Percentiles rank a stretch among this genome's conserved stretches.
phyloP scores from a whole-genome alignment of 1,140 invertebrate species.

The Ceratina calcarata region DNA sequence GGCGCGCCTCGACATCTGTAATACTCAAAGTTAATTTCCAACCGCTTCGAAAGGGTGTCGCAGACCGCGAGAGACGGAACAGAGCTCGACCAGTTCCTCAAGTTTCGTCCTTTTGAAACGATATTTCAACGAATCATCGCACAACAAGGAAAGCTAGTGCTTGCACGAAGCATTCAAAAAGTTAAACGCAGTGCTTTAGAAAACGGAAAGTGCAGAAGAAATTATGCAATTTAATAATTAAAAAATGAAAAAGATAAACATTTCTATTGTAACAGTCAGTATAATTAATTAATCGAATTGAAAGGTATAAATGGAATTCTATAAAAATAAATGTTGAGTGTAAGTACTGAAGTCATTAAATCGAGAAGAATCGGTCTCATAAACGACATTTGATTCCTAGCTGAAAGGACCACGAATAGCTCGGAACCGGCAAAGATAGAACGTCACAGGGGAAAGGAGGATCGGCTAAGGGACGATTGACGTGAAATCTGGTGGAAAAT shows the following conservation, averaged over 20 bases:
- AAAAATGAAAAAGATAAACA: too few species aligned
- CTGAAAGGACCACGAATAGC: neutral
- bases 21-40: conserved; percentile 76
- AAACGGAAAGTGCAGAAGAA: neutral
- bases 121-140: neutral
- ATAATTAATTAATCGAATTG: too few species aligned
- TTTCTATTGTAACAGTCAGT: too few species aligned
- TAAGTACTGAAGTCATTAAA: too few species aligned
- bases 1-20: conserved; percentile 75
- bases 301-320: neutral
- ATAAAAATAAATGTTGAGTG: too few species aligned
- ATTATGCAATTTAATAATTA: neutral
- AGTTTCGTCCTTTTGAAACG: conserved; percentile 2
- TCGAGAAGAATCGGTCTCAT: neutral
- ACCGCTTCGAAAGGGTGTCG: conserved; percentile 57
- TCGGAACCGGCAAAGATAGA: neutral
- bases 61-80: conserved; percentile 46
- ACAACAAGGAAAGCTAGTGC: too few species aligned
- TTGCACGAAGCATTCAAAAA: neutral
- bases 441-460: neutral
- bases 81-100: neutral
- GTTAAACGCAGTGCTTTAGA: neutral
- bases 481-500: conserved; percentile 40
- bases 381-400: neutral
- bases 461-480: conserved; percentile 38